A percentile compares a stretch with the other conserved stretches of the same genome.
Conservation (phyloP, 2,888 invertebrate genomes). For the Sminthurinus aureus region DNA sequence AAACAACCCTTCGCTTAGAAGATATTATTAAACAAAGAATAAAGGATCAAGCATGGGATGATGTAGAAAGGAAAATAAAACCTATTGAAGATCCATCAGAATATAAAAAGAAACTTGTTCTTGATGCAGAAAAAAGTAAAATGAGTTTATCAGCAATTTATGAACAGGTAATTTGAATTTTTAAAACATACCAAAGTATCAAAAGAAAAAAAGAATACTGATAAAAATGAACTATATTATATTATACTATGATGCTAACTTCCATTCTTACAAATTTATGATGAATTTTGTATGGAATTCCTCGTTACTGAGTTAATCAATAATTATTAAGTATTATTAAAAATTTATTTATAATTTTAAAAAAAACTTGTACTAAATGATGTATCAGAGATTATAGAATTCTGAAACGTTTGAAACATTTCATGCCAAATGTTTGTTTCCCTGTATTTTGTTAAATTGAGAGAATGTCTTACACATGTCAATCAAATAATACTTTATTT, state of each 20-base stretch:
- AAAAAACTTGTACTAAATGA: too few relatives aligned
- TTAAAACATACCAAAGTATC: too few relatives aligned
- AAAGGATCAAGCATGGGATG: conserved; percentile 93
- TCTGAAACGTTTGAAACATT: too few relatives aligned
- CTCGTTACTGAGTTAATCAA: conserved; percentile 48
- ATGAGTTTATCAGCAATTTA: conserved; percentile 92
- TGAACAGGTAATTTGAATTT: conserved; percentile 69
- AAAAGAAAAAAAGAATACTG: too few relatives aligned
- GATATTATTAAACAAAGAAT: conserved; percentile 90
- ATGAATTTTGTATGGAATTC: conserved; percentile 50
- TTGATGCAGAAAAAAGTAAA: conserved; percentile 95
- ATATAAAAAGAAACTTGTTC: conserved; percentile 84
- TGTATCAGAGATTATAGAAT: too few relatives aligned
- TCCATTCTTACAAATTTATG: conserved; percentile 44
- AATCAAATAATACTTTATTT: too few relatives aligned
- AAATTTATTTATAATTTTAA: too few relatives aligned
- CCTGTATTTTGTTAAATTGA: too few relatives aligned
- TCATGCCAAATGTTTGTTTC: too few relatives aligned
- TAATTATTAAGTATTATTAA: too few relatives aligned
- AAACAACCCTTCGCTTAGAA: conserved; percentile 85
- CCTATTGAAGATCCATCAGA: conserved; percentile 81
- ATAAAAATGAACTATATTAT: neutral
- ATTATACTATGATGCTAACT: conserved; percentile 47
- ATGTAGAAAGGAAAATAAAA: conserved; percentile 86
- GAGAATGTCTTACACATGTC: too few relatives aligned